These are phyloP conservation scores for Spilogale gracilis DNA, from an alignment of 2,113 vertebrate genomes.

Conservation along the genomic window DNA sequence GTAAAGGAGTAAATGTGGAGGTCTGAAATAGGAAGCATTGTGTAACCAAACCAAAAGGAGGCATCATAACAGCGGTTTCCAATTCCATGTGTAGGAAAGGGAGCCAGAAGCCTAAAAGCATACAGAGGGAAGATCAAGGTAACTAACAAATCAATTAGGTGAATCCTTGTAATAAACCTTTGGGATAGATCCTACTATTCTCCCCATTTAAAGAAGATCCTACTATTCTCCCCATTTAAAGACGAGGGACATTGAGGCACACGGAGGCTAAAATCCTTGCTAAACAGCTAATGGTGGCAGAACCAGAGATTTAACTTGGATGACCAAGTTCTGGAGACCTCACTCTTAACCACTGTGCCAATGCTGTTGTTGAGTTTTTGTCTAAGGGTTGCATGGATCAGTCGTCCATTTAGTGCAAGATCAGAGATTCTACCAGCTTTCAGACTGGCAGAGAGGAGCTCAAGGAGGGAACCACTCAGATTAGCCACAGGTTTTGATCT, in stretches of 20 bases:
- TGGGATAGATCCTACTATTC: not conserved
- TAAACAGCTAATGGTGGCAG: not conserved
- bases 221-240: not conserved
- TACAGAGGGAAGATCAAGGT: not conserved
- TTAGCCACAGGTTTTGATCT: not conserved
- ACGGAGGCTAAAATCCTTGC: not conserved
- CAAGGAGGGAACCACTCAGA: not conserved
- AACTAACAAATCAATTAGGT: not conserved
- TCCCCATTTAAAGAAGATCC: not conserved
- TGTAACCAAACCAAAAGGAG: not conserved
- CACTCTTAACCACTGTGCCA: accelerated
- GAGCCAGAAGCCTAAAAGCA: not conserved
- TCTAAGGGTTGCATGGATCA: not conserved
- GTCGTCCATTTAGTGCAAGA: not conserved
- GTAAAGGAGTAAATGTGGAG: not conserved
- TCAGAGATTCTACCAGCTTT: not conserved
- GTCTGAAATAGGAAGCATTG: constrained; percentile 23
- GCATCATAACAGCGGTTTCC: not conserved
- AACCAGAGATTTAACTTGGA: not conserved
- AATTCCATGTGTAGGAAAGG: not conserved
- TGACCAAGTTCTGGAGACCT: not conserved
- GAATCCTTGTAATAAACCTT: not conserved
- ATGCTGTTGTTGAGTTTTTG: not conserved
- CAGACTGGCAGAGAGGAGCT: not conserved
- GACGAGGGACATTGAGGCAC: not conserved